phyloP scores from a whole-genome alignment of 2,888 invertebrate species.

The Geotrupes spiniger region DNA sequence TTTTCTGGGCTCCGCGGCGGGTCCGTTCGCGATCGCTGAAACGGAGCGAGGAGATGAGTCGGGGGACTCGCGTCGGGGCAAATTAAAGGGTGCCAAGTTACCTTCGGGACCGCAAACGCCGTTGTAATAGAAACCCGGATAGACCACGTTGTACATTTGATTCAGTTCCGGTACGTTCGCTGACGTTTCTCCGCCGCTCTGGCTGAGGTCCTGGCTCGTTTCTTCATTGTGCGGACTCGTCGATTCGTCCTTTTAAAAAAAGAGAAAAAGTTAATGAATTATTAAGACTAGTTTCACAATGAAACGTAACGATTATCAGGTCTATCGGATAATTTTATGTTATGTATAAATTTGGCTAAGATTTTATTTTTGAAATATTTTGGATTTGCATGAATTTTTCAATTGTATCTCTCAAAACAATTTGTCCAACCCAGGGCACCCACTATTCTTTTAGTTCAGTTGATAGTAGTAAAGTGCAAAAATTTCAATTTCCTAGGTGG shows the following conservation, averaged over 20 bases:
- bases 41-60: background rate
- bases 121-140: conserved; percentile 42
- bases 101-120: conserved; percentile 36
- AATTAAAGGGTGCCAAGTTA: conserved; percentile 25
- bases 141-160: conserved; percentile 40
- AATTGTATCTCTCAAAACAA: too few species aligned
- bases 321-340: too few species aligned
- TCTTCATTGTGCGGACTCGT: conserved; percentile 49
- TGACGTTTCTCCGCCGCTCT: conserved; percentile 40
- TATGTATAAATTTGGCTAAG: too few species aligned
- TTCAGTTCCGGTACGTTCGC: conserved; percentile 37
- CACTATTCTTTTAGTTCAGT: too few species aligned
- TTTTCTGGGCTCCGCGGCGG: conserved; percentile 30
- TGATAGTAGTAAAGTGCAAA: too few species aligned
- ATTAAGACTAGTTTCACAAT: too few species aligned
- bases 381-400: too few species aligned
- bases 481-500: too few species aligned
- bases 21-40: conserved; percentile 2
- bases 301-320: too few species aligned
- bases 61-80: background rate
- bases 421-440: too few species aligned
- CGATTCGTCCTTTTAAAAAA: conserved; percentile 45
- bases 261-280: too few species aligned
- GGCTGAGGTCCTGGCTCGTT: conserved; percentile 40
- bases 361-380: too few species aligned